Evolutionary conservation across 2,113 vertebrate species (phyloP), one percentile per base, ranked within the genome.

Genomic region (Ovis canadensis): DNA sequence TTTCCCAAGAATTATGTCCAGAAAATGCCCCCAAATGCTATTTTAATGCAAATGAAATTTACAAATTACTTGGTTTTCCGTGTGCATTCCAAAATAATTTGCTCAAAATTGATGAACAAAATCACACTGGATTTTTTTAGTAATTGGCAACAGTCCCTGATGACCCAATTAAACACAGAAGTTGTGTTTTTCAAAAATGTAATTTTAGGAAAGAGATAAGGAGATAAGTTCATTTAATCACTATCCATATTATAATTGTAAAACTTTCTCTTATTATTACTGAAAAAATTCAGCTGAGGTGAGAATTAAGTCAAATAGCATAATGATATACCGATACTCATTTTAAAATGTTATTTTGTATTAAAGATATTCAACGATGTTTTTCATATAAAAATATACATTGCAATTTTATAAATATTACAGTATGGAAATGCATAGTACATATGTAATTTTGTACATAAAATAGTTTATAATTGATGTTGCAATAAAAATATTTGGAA

Each of bases 81-180:
- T 82, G 36, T 62, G 48, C 6, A 50, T 77, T 97, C 90, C 12
- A 36, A 94, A 19, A 96, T 96, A 48, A 62, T 96, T 98, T 91
- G 92, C 64, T 86, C 59, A 92, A 98, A 98, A 96, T 96, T 77
- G 1, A 2, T 94, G 33, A 9, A 0, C 0, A 25, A 97, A 98
- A 92, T 11, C 15, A 81, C 67, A 40, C 60, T 87, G 96, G 25
- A 31, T 77, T 67, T 86, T 96, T 96, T 98, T 95, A 96, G 40
- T 88, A 88, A 96, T 96, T 95, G 77, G 60, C 67, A 86, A 78
- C 14, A 80, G 83, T 96, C 80, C 64, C 36, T 29, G 33, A 96
- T 95, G 95, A 97, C 60, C 43, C 83, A 98, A 97, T 98, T 98
- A 98, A 77, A 54, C 80, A 97, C 54, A 93, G 59, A 88, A 50